phyloP scores from a whole-genome alignment of 2,888 invertebrate genomes.

The Dioctria rufipes region DNA sequence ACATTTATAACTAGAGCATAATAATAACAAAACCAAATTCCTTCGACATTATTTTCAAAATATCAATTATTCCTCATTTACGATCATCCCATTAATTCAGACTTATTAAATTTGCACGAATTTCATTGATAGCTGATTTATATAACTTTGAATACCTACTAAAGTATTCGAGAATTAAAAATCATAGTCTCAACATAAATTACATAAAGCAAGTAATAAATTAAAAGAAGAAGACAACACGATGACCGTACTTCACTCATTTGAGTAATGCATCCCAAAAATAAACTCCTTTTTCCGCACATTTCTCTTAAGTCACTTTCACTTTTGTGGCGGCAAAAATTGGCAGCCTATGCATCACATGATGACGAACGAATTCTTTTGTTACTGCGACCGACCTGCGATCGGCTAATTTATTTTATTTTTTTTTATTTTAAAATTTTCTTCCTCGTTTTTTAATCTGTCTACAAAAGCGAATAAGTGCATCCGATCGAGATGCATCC shows the following conservation, averaged over 20 bases:
- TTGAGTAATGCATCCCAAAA: slow-evolving; percentile 11
- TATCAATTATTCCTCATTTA: no score
- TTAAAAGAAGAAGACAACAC: not conserved
- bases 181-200: not conserved
- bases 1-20: no score
- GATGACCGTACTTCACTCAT: not conserved
- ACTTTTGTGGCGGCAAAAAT: slow-evolving; percentile 27
- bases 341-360: slow-evolving; percentile 42
- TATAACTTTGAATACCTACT: not conserved
- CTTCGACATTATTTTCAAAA: no score
- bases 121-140: no score
- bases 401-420: slow-evolving; percentile 2
- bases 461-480: slow-evolving; percentile 17
- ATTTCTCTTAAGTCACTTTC: slow-evolving; percentile 14
- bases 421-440: no score
- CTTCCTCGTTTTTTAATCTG: not conserved
- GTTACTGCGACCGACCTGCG: not conserved
- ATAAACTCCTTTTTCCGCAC: slow-evolving; percentile 10
- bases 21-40: no score
- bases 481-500: slow-evolving; percentile 38
- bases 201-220: not conserved
- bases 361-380: slow-evolving; percentile 38
- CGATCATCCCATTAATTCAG: no score
- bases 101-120: no score
- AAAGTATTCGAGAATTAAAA: not conserved